Conservation (phyloP, 2,113 vertebrate genomes). For the Nothoprocta pentlandii region DNA sequence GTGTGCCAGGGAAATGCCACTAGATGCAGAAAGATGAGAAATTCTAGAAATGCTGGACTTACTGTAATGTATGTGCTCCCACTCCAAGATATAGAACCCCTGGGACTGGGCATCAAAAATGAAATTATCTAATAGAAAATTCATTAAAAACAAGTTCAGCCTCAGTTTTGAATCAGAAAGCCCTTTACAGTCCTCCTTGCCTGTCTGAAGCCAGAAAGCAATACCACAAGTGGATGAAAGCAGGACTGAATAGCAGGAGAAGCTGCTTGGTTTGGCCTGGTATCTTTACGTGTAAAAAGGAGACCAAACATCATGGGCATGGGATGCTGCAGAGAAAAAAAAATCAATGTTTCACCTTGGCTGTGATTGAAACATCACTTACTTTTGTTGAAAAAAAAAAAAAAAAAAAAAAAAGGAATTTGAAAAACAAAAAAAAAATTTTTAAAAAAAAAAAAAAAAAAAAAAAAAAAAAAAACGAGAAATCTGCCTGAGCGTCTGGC, state of each 20-base stretch:
- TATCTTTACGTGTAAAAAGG: not conserved
- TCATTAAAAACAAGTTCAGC: not conserved
- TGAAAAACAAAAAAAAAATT: no score
- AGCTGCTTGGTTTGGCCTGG: not conserved
- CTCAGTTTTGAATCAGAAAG: not conserved
- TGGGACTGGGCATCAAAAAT: not conserved
- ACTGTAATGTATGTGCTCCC: not conserved
- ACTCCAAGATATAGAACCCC: not conserved
- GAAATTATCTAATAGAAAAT: slow-evolving; percentile 2
- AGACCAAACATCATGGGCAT: fast-evolving
- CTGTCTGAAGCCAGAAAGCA: not conserved
- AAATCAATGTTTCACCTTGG: fast-evolving
- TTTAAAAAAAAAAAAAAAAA: not conserved
- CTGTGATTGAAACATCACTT: fast-evolving
- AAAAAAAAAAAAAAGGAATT: no score
- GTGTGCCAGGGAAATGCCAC: not conserved
- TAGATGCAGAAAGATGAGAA: not conserved
- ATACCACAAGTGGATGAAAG: not conserved
- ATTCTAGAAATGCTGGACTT: not conserved
- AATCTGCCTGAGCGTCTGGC: not conserved
- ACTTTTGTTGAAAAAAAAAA: not conserved
- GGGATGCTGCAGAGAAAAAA: not conserved
- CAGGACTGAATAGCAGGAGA: not conserved
- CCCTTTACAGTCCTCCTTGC: not conserved
- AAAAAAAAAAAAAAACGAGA: no score